These are phyloP conservation scores for Ia io DNA, from an alignment of 2,113 vertebrate species.

Conservation along the genomic window DNA sequence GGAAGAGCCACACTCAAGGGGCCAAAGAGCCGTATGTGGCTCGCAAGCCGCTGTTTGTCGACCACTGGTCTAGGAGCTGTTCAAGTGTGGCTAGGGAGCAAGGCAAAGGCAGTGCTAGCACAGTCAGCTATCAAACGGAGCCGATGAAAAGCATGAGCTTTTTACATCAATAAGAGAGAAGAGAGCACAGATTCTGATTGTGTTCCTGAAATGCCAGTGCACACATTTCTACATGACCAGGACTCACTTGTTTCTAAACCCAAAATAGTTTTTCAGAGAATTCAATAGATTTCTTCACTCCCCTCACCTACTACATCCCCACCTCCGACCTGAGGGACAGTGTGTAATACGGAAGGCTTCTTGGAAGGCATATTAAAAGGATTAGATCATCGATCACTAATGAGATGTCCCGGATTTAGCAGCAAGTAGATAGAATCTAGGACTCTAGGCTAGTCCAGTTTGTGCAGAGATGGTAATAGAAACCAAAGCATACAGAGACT, in stretches of 20 bases:
- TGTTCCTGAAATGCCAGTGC: background rate
- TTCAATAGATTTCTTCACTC: background rate
- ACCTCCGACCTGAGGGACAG: background rate
- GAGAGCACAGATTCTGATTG: background rate
- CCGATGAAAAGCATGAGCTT: background rate
- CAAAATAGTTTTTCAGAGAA: conserved; percentile 1
- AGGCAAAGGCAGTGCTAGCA: background rate
- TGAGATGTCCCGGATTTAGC: conserved; percentile 46
- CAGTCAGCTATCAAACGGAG: background rate
- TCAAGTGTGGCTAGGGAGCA: background rate
- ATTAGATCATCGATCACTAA: conserved; percentile 67
- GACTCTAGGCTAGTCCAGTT: background rate
- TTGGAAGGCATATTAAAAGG: conserved; percentile 66
- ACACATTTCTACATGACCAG: background rate
- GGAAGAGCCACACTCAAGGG: too few relatives aligned
- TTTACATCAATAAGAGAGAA: background rate
- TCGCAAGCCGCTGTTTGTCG: too few relatives aligned
- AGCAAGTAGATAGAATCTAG: conserved; percentile 43
- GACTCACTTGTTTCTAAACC: conserved; percentile 5
- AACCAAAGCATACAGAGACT: conserved; percentile 19
- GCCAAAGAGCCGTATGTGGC: too few relatives aligned
- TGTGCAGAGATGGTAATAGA: background rate
- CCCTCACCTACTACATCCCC: background rate
- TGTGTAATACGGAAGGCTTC: conserved; percentile 54
- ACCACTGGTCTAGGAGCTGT: background rate